phyloP scores from a whole-genome alignment of 2,797 vertebrate species.

The Ptychobarbus kaznakovi region DNA sequence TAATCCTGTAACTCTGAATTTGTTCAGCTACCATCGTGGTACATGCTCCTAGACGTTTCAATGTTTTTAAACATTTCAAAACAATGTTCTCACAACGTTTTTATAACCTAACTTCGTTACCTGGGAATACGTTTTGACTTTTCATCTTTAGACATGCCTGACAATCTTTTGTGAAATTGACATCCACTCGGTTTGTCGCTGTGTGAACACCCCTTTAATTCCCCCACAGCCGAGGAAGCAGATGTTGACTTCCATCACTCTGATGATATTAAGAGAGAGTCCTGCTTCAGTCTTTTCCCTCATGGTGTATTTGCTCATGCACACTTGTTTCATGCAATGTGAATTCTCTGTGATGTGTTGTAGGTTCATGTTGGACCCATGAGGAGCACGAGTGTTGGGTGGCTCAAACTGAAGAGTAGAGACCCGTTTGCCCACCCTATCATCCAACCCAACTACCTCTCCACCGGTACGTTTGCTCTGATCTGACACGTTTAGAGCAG shows the following conservation, averaged over 20 bases:
- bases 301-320: neutral
- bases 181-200: neutral
- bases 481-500: neutral
- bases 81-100: neutral
- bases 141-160: neutral
- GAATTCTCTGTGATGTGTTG: neutral
- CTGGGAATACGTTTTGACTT: neutral
- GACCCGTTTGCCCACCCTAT: constrained; percentile 88
- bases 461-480: constrained; percentile 83
- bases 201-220: neutral
- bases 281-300: neutral
- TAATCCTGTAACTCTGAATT: too few relatives aligned
- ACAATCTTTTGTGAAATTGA: neutral
- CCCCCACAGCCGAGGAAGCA: neutral
- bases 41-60: too few relatives aligned
- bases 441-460: constrained; percentile 94
- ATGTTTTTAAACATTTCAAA: neutral
- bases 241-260: neutral
- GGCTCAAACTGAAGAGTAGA: constrained; percentile 88
- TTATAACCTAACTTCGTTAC: neutral
- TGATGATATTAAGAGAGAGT: neutral
- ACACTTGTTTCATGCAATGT: neutral
- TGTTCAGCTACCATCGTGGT: too few relatives aligned
- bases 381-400: constrained; percentile 89
- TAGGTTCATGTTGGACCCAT: constrained; percentile 95